Evolutionary conservation across 2,113 vertebrate species (phyloP).

Genomic region (Coturnix japonica): DNA sequence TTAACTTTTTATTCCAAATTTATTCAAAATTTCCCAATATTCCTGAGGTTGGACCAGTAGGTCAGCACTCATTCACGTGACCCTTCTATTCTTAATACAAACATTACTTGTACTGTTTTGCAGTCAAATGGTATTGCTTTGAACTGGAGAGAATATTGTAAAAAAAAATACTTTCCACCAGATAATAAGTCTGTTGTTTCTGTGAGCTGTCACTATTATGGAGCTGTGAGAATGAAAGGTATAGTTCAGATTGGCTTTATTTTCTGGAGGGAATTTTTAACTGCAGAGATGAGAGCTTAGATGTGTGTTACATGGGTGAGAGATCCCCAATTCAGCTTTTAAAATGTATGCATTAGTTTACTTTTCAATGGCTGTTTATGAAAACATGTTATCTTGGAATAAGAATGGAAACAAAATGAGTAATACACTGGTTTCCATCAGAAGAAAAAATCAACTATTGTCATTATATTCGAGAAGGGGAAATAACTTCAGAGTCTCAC

Average conservation of each 20-base stretch:
- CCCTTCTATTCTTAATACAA: not conserved
- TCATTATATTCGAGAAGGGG: not conserved
- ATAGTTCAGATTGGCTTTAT: not conserved
- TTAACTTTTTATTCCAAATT: not conserved
- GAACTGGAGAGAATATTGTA: not conserved
- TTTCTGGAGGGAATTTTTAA: not conserved
- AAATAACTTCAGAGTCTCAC: slow-evolving; percentile 14
- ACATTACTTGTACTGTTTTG: not conserved
- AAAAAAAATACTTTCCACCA: not conserved
- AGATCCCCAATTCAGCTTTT: not conserved
- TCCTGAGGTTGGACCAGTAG: not conserved
- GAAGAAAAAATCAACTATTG: not conserved
- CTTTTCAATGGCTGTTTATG: slow-evolving; percentile 23
- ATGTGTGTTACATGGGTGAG: not conserved
- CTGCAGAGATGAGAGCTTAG: not conserved
- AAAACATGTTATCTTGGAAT: slow-evolving; percentile 30
- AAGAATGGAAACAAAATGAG: slow-evolving; percentile 27
- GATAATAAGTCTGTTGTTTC: not conserved
- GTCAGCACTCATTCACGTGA: not conserved
- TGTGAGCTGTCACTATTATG: not conserved
- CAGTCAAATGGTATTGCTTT: not conserved
- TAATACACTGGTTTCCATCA: not conserved
- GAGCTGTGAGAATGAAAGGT: slow-evolving; percentile 5
- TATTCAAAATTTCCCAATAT: not conserved
- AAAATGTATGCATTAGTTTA: slow-evolving; percentile 29